Percentiles rank a stretch among this genome's conserved stretches.
Conservation (phyloP, 1,140 invertebrate species). For the Pachypsylla venusta region DNA sequence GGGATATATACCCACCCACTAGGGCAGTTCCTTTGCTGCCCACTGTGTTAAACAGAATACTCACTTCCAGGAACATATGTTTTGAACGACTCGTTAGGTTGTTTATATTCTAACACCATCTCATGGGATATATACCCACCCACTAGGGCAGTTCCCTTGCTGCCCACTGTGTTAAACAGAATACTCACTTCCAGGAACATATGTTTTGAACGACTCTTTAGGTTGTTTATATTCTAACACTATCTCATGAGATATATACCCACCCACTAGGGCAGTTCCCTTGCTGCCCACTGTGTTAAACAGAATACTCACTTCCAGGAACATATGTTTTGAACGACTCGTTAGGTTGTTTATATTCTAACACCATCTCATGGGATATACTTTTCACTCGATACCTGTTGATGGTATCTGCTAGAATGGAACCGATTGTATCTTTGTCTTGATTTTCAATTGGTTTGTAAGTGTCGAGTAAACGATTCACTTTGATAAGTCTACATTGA, state of each 20-base stretch:
- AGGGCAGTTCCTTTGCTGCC: too few relatives aligned
- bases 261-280: too few relatives aligned
- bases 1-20: too few relatives aligned
- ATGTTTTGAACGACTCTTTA: constrained; percentile 46
- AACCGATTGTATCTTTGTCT: too few relatives aligned
- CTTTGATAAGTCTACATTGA: constrained; percentile 49
- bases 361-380: constrained; percentile 39
- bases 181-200: constrained; percentile 41
- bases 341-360: constrained; percentile 50
- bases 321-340: constrained; percentile 47
- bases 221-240: constrained; percentile 50
- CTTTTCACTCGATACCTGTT: too few relatives aligned
- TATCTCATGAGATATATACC: too few relatives aligned
- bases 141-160: too few relatives aligned
- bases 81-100: constrained; percentile 46
- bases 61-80: constrained; percentile 45
- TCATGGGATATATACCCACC: too few relatives aligned
- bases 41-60: constrained; percentile 15
- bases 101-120: constrained; percentile 50
- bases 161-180: not conserved
- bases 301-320: constrained; percentile 36
- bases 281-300: too few relatives aligned
- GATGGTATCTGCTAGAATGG: constrained; percentile 36
- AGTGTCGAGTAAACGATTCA: constrained; percentile 25
- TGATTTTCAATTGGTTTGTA: constrained; percentile 44